phyloP scores from a whole-genome alignment of 2,797 vertebrate genomes.

The Falco naumanni region DNA sequence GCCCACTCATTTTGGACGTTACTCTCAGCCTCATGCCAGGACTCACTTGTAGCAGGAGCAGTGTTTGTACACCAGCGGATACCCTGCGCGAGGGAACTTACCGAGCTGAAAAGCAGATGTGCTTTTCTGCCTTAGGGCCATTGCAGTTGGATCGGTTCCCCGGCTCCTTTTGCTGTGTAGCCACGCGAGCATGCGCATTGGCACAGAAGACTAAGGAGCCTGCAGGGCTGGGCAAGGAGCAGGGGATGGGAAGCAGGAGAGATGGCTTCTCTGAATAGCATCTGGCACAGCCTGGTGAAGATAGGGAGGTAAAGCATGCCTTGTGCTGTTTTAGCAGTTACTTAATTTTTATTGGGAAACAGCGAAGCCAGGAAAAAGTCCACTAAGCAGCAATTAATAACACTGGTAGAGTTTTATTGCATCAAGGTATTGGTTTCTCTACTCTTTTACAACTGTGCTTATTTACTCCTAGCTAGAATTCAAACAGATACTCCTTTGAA shows the following conservation, averaged over 20 bases:
- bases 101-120: not conserved
- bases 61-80: not conserved
- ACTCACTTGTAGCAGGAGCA: not conserved
- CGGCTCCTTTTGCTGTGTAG: not conserved
- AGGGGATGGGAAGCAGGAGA: not conserved
- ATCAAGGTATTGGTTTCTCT: not conserved
- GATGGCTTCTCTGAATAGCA: rapidly evolving
- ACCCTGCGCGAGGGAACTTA: rapidly evolving
- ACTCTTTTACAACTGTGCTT: not conserved
- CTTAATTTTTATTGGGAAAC: not conserved
- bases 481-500: not conserved
- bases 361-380: not conserved
- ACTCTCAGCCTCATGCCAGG: not conserved
- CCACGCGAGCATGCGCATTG: rapidly evolving
- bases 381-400: not conserved
- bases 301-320: not conserved
- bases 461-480: not conserved
- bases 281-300: not conserved
- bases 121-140: not conserved
- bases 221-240: not conserved
- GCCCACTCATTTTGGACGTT: rapidly evolving
- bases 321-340: not conserved
- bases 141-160: not conserved
- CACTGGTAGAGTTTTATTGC: not conserved
- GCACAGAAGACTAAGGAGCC: not conserved